Percentiles rank a stretch among this genome's conserved stretches.
Conservation (phyloP, 92 coral and sea anemone species). For the Parazoanthus darwini region DNA sequence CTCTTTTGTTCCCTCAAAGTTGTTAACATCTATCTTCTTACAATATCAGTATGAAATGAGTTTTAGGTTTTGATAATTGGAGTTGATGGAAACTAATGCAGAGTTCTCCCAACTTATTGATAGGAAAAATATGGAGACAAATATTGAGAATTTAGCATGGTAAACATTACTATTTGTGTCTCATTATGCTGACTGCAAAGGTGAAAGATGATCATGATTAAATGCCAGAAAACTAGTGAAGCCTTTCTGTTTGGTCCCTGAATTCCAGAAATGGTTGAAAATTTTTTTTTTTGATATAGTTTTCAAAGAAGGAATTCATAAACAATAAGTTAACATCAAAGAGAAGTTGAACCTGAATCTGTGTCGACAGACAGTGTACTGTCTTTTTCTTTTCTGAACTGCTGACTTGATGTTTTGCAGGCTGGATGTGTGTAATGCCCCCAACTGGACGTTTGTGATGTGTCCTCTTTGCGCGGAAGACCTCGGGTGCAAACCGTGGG, state of each 20-base stretch:
- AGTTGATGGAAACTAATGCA: too few relatives aligned
- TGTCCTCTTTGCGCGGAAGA: constrained; percentile 95
- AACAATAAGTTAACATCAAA: too few relatives aligned
- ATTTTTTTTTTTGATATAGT: not conserved
- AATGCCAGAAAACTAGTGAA: too few relatives aligned
- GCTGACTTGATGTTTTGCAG: constrained; percentile 41
- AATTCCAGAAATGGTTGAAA: not conserved
- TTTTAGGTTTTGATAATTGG: not conserved
- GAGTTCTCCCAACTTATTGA: too few relatives aligned
- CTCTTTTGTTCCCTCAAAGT: not conserved
- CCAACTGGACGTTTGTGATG: constrained; percentile 92
- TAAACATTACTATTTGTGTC: not conserved
- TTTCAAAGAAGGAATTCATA: not conserved
- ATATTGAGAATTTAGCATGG: too few relatives aligned
- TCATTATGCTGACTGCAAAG: not conserved
- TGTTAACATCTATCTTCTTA: not conserved
- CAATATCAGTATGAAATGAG: not conserved
- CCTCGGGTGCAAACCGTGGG: constrained; percentile 92
- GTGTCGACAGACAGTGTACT: not conserved
- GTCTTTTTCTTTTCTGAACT: not conserved
- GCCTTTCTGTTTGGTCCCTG: not conserved
- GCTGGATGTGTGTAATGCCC: constrained; percentile 90
- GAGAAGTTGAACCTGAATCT: not conserved
- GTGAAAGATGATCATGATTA: not conserved
- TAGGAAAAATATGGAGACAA: too few relatives aligned